Conservation (phyloP, 2,113 vertebrate genomes). For the Mustela lutreola region DNA sequence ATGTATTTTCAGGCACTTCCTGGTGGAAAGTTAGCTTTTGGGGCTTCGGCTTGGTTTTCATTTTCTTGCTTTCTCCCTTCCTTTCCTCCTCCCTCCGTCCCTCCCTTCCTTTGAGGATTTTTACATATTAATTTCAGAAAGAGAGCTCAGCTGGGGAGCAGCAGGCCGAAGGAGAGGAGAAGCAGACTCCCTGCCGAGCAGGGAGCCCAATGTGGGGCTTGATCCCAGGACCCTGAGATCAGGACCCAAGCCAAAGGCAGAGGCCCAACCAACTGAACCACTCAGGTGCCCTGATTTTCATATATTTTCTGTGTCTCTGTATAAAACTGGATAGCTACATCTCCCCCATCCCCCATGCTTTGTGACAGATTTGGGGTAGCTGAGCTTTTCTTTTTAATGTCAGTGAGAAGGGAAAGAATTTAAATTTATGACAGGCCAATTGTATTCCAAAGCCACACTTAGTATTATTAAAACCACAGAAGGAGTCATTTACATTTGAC, state of each 20-base stretch:
- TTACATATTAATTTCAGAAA: no score
- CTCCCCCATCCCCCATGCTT: background rate
- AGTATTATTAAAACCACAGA: conserved; percentile 15
- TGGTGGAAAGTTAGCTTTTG: background rate
- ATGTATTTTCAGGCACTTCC: background rate
- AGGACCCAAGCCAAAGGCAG: no score
- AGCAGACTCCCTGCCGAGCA: no score
- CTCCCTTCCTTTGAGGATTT: no score
- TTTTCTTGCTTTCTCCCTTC: no score
- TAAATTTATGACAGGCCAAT: conserved; percentile 21
- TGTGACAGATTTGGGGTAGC: conserved; percentile 6
- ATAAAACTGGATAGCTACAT: background rate
- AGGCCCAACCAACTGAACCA: no score
- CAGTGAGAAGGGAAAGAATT: conserved; percentile 25
- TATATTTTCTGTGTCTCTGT: conserved; percentile 13
- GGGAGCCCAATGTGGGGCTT: no score
- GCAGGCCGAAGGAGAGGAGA: no score
- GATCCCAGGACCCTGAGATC: no score
- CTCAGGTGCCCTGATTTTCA: no score
- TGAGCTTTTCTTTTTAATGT: background rate
- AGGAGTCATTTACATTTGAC: conserved; percentile 45
- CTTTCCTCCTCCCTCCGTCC: no score
- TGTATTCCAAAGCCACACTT: background rate
- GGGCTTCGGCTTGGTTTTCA: background rate
- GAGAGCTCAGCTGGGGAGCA: no score